Evolutionary conservation across 2,888 invertebrate species (phyloP), one percentile per base, ranked within the genome.

Genomic region (Disparrhopalites patrizii): DNA sequence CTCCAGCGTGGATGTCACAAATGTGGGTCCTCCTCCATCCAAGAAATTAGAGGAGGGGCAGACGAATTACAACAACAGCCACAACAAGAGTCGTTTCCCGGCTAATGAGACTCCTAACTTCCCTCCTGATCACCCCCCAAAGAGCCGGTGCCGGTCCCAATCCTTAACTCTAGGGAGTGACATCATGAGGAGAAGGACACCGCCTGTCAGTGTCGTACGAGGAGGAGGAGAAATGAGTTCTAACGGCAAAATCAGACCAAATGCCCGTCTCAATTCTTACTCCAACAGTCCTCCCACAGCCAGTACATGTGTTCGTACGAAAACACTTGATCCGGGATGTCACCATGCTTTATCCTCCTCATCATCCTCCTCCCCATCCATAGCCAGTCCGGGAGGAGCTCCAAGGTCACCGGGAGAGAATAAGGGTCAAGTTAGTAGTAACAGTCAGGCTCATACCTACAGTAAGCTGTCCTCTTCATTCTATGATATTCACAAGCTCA

Each of bases 381-480:
- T 23, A 47, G n/a, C 3, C 47, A 47, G 2, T 47, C 23, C 20
- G 20, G 23, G 25, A 20, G 25, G 5, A 8, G 25, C 8, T 4
- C 40, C 18, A 25, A 25, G 47, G 7, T 20, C 47, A 3, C 3
- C 47, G 23, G 25, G 47, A 23, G 47, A 57, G 57, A 58, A 57
- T 56, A 54, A 63, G 56, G 56, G 62, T 51, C 31, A 56, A 66
- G 30, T 55, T 28, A 4, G 54, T 25, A 33, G 50, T 30, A 20
- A 52, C 23, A n/a, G 31, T 27, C 55, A 54, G 61, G 56, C 40
- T 43, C 62, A 62, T 40, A 69, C 65, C 55, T 63, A 69, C 62
- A 65, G 69, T 69, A 69, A 69, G 69, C 47, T 51, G 28, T 36
- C 30, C 20, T 25, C 66, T 47, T 51, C 52, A 36, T 52, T 54